These are phyloP conservation scores for Meandrusa payeni DNA, from an alignment of 2,888 invertebrate genomes.

Conservation along the genomic window DNA sequence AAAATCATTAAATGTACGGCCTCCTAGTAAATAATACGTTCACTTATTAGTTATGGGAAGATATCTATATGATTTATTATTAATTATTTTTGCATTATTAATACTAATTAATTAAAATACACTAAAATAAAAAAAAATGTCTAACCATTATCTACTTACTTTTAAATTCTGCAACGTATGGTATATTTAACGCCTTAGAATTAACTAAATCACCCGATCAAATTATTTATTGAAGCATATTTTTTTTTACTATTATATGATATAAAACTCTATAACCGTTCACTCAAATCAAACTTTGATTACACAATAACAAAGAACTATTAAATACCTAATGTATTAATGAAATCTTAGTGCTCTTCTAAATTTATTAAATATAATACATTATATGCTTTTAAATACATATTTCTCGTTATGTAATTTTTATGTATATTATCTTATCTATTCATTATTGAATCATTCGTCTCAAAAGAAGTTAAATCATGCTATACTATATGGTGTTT, in stretches of 20 bases:
- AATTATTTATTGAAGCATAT: constrained; percentile 12
- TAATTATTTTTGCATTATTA: constrained; percentile 13
- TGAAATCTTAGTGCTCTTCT: constrained; percentile 35
- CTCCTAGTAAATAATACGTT: constrained; percentile 5
- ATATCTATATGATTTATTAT: constrained; percentile 19
- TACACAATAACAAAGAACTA: constrained; percentile 38
- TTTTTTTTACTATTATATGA: constrained; percentile 14
- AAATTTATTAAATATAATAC: constrained; percentile 32
- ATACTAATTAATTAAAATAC: constrained; percentile 27
- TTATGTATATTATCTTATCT: constrained; percentile 63
- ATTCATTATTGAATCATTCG: constrained; percentile 62
- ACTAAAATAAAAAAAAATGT: constrained; percentile 32
- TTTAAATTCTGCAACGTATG: constrained; percentile 26
- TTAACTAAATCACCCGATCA: constrained; percentile 12
- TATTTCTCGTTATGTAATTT: constrained; percentile 37
- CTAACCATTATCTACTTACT: constrained; percentile 30
- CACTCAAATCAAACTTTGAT: constrained; percentile 33
- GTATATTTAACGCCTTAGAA: neutral
- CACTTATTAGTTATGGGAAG: constrained; percentile 17
- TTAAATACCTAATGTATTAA: constrained; percentile 34
- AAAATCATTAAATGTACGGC: constrained; percentile 15
- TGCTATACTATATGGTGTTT: constrained; percentile 75
- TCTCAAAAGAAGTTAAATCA: constrained; percentile 66
- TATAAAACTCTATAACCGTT: constrained; percentile 30
- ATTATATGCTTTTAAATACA: constrained; percentile 30